Conservation (phyloP, 2,888 invertebrate species). For the Hypolimnas misippus region DNA sequence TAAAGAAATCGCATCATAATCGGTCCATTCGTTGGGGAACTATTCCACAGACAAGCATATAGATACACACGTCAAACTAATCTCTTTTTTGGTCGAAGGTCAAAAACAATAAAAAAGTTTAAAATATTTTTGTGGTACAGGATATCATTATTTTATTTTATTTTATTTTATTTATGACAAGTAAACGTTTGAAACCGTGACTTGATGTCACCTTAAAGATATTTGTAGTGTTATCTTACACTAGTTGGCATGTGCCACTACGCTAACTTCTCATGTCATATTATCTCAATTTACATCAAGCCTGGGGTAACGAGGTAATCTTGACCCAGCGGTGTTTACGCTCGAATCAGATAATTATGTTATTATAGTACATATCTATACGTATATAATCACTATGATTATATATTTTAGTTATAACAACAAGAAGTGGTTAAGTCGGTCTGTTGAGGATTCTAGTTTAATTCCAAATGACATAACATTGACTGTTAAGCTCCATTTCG, state of each 20-base stretch:
- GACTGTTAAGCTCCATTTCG: neutral
- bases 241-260: conserved; percentile 3
- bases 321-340: conserved; percentile 15
- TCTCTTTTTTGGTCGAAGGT: too few relatives aligned
- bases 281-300: conserved; percentile 25
- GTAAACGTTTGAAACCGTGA: conserved; percentile 15
- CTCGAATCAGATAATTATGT: conserved; percentile 1
- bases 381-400: neutral
- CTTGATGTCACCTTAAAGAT: conserved; percentile 16
- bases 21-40: too few relatives aligned
- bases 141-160: too few relatives aligned
- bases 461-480: neutral
- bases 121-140: too few relatives aligned
- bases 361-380: neutral
- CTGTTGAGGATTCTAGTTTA: neutral
- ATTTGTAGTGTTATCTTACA: conserved; percentile 22
- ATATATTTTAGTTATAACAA: neutral
- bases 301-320: conserved; percentile 22
- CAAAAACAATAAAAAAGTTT: too few relatives aligned
- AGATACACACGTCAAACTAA: too few relatives aligned
- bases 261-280: conserved; percentile 19
- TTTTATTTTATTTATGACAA: conserved; percentile 8
- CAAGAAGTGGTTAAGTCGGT: neutral
- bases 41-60: too few relatives aligned
- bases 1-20: too few relatives aligned